Conservation (phyloP, 2,797 vertebrate genomes). For the Microcaecilia unicolor region DNA sequence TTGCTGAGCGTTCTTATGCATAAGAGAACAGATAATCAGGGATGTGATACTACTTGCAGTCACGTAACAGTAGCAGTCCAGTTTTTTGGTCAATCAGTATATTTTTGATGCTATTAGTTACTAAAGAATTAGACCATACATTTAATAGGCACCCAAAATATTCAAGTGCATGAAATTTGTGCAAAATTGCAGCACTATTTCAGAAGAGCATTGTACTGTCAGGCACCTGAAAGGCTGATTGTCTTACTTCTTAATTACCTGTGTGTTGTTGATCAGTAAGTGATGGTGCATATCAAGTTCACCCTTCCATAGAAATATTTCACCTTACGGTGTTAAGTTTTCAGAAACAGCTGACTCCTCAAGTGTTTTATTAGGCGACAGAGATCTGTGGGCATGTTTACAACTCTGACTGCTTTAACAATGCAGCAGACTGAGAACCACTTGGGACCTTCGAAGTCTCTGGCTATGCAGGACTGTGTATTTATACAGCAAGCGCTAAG, state of each 20-base stretch:
- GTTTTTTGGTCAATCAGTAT: constrained; percentile 39
- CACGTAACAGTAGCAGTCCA: constrained; percentile 30
- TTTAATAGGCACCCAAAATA: constrained; percentile 47
- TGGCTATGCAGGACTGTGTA: too few species aligned
- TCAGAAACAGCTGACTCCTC: too few species aligned
- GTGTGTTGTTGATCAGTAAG: too few species aligned
- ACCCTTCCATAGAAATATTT: too few species aligned
- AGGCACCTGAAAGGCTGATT: constrained; percentile 10
- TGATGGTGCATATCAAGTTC: too few species aligned
- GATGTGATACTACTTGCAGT: constrained; percentile 25
- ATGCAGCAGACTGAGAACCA: too few species aligned
- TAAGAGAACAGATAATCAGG: constrained; percentile 22
- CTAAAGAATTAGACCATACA: constrained; percentile 36
- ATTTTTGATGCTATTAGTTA: constrained; percentile 15
- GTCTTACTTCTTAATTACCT: constrained; percentile 4
- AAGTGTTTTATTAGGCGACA: too few species aligned
- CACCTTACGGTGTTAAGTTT: too few species aligned
- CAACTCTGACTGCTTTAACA: too few species aligned
- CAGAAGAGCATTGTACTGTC: constrained; percentile 12
- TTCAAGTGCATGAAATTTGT: constrained; percentile 39
- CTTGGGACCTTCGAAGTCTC: too few species aligned
- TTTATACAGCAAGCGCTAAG: too few species aligned
- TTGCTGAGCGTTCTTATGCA: constrained; percentile 26
- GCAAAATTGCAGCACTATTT: constrained; percentile 8
- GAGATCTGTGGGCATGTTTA: too few species aligned